Conservation (phyloP, 2,888 invertebrate species). For the Panorpa germanica region DNA sequence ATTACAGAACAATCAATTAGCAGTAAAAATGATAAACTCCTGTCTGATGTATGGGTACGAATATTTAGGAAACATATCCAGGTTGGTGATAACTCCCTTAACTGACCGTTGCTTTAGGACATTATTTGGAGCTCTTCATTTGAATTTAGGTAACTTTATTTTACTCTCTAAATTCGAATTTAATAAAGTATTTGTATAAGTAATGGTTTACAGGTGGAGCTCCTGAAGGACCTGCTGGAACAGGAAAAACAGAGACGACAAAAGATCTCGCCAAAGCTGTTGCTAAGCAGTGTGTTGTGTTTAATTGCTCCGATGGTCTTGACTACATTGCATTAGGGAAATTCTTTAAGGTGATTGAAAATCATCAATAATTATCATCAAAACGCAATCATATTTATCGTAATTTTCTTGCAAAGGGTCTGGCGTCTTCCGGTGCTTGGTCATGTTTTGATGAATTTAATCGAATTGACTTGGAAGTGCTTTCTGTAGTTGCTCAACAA, state of each 20-base stretch:
- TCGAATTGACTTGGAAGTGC: slow-evolving; percentile 79
- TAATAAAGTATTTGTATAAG: too few relatives aligned
- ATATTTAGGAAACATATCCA: slow-evolving; percentile 75
- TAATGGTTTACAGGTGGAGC: too few relatives aligned
- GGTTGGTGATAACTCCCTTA: slow-evolving; percentile 82
- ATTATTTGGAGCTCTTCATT: slow-evolving; percentile 75
- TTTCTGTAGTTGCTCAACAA: slow-evolving; percentile 92
- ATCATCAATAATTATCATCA: slow-evolving; percentile 7
- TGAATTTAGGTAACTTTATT: slow-evolving; percentile 75
- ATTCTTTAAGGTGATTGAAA: slow-evolving; percentile 51
- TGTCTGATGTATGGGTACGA: slow-evolving; percentile 81
- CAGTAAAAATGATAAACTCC: slow-evolving; percentile 80
- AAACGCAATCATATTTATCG: slow-evolving; percentile 10
- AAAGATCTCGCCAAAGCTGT: slow-evolving; percentile 93
- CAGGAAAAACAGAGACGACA: slow-evolving; percentile 82
- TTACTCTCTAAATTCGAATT: too few relatives aligned
- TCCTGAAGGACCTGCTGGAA: slow-evolving; percentile 78
- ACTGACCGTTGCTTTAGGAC: slow-evolving; percentile 89
- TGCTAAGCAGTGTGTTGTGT: slow-evolving; percentile 91
- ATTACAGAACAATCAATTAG: slow-evolving; percentile 43
- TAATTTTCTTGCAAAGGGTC: slow-evolving; percentile 34
- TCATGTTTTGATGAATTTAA: slow-evolving; percentile 95
- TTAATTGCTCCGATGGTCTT: slow-evolving; percentile 89
- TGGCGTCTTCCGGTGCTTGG: slow-evolving; percentile 90
- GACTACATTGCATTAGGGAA: slow-evolving; percentile 89